These are phyloP conservation scores for Trialeurodes vaporariorum DNA, from an alignment of 1,140 invertebrate species.

Conservation along the genomic window DNA sequence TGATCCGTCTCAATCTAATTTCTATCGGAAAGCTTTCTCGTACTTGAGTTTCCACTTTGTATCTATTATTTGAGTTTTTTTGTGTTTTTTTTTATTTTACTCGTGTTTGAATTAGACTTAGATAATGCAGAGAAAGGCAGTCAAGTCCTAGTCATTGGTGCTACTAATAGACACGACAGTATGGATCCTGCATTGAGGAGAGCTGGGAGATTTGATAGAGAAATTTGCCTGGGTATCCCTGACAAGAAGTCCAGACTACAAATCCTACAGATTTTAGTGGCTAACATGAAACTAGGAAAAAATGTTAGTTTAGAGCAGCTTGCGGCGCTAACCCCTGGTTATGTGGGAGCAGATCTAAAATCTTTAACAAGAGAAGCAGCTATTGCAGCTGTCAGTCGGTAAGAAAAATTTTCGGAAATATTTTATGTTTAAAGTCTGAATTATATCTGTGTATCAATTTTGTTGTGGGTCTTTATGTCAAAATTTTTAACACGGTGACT, in stretches of 20 bases:
- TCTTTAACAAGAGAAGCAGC: conserved; percentile 77
- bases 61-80: too few species aligned
- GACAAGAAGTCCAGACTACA: conserved; percentile 62
- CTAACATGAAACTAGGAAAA: conserved; percentile 49
- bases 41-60: too few species aligned
- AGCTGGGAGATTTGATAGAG: conserved; percentile 84
- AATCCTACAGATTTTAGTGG: conserved; percentile 59
- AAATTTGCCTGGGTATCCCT: conserved; percentile 88
- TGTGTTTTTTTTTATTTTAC: conserved; percentile 11
- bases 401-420: background rate
- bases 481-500: too few species aligned
- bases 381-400: conserved; percentile 57
- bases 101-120: conserved; percentile 36
- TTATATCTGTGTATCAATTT: too few species aligned
- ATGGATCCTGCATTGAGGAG: conserved; percentile 86
- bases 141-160: conserved; percentile 79
- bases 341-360: conserved; percentile 88
- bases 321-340: conserved; percentile 84
- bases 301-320: conserved; percentile 58
- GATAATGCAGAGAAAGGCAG: conserved; percentile 44
- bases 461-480: too few species aligned
- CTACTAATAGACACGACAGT: conserved; percentile 86
- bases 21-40: too few species aligned
- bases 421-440: background rate
- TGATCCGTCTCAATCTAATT: too few species aligned